A percentile compares a stretch with the other conserved stretches of the same genome.
Conservation (phyloP, 2,797 vertebrate species). For the Xerus rutilus region DNA sequence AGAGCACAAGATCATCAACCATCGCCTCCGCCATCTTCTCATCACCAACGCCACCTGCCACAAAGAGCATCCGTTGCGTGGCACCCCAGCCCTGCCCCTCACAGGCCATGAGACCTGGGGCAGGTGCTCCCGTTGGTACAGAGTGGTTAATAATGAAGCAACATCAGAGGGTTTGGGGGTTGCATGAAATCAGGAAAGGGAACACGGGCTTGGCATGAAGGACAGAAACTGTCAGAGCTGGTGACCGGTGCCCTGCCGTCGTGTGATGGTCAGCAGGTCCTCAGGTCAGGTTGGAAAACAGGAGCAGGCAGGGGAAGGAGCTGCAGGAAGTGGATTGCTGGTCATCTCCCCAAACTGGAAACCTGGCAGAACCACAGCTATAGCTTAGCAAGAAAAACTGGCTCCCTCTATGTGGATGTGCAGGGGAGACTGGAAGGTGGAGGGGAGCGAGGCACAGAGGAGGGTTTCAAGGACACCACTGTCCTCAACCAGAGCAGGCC, state of each 20-base stretch:
- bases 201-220: rapidly evolving
- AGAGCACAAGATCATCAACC: not conserved
- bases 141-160: not conserved
- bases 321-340: not conserved
- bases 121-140: not conserved
- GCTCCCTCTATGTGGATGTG: not conserved
- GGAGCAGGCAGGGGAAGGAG: not conserved
- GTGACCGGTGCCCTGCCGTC: not conserved
- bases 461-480: not conserved
- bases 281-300: not conserved
- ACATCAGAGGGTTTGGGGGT: not conserved
- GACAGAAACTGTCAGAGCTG: not conserved
- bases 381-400: not conserved
- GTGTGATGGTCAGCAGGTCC: not conserved
- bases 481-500: not conserved
- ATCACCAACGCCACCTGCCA: rapidly evolving
- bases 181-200: not conserved
- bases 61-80: not conserved
- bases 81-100: not conserved
- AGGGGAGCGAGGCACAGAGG: not conserved
- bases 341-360: not conserved
- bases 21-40: rapidly evolving
- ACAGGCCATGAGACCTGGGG: rapidly evolving
- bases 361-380: not conserved
- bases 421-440: not conserved